Evolutionary conservation across 2,888 invertebrate genomes (phyloP), one percentile per base, ranked within the genome.

Genomic region (Calephelis perditalis): DNA sequence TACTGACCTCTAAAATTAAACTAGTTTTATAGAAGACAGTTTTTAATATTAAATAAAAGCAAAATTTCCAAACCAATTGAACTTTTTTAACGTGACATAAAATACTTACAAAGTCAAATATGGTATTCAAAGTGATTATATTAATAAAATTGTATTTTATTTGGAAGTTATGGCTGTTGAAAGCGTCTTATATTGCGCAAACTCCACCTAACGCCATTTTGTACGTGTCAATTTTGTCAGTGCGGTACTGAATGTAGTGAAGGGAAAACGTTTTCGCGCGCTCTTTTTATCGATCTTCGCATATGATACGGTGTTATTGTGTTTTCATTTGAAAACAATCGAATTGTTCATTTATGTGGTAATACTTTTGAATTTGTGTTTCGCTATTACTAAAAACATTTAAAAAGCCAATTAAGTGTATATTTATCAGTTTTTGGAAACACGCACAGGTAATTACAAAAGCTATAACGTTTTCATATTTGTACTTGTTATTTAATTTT

Each of bases 141-240:
- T 35, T 36, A 52, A 52, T 52, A 52, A 59, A 55, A 37, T 35
- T 55, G 44, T 59, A 45, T 26, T 56, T 11, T 11, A 11, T 26
- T 44, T 44, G 44, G 43, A 44, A 57, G 43, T 57, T 26, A 11
- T 12, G 55, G 11, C 12, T 35, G 26, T 55, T 62, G 62, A 49
- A 61, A 46, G 58, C 46, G 56, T 60, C 65, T 64, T 67, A 64
- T 70, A 79, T 78, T 81, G 82, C 82, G 81, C 81, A 82, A 80
- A 79, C 81, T 78, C 83, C 66, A 69, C 77, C 75, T 76, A 76
- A 77, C 75, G 81, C 81, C 79, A 79, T 79, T 75, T 79, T 79
- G 75, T 72, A 71, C 61, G 61, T 63, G 56, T 44, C 55, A 67
- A 73, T 75, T 65, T 66, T 68, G 74, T 65, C 72, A 76, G 87